Conservation (phyloP, 1,140 invertebrate genomes). For the Eulimnadia texana region DNA sequence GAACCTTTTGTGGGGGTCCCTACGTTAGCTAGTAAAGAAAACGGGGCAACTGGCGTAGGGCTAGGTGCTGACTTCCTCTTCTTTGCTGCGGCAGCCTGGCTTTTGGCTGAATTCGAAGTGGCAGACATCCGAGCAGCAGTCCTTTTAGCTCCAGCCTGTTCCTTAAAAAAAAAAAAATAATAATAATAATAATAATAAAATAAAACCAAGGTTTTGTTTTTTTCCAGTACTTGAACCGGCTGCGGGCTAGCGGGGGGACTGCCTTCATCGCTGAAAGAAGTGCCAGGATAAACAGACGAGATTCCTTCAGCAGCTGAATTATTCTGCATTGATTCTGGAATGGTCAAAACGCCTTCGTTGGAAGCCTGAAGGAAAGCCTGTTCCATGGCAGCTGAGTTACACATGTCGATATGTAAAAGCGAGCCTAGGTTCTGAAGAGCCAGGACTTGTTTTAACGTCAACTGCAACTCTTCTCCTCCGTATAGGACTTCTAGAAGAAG, state of each 20-base stretch:
- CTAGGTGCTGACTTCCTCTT: not conserved
- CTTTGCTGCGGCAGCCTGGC: conserved; percentile 3
- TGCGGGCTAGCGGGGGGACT: not conserved
- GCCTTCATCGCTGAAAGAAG: not conserved
- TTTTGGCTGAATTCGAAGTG: not conserved
- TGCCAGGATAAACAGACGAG: not conserved
- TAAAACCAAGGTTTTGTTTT: too few relatives aligned
- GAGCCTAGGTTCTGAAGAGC: conserved; percentile 12
- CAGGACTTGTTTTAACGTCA: conserved; percentile 13
- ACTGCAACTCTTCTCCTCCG: conserved; percentile 9
- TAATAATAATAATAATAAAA: too few relatives aligned
- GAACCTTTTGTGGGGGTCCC: not conserved
- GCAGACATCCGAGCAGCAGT: not conserved
- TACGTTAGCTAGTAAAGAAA: conserved; percentile 3
- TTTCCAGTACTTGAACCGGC: not conserved
- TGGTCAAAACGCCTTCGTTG: conserved; percentile 5
- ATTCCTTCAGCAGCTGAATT: not conserved
- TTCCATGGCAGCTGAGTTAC: conserved; percentile 13
- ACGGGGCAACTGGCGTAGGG: not conserved
- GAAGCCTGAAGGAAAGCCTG: conserved; percentile 11
- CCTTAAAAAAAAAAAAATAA: not conserved
- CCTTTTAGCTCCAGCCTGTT: not conserved
- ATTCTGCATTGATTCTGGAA: conserved; percentile 3
- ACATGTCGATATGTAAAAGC: conserved; percentile 13
- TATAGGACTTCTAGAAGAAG: conserved; percentile 12